Evolutionary conservation across 2,797 vertebrate species (phyloP).

Genomic region (Oreonectes daqikongensis): DNA sequence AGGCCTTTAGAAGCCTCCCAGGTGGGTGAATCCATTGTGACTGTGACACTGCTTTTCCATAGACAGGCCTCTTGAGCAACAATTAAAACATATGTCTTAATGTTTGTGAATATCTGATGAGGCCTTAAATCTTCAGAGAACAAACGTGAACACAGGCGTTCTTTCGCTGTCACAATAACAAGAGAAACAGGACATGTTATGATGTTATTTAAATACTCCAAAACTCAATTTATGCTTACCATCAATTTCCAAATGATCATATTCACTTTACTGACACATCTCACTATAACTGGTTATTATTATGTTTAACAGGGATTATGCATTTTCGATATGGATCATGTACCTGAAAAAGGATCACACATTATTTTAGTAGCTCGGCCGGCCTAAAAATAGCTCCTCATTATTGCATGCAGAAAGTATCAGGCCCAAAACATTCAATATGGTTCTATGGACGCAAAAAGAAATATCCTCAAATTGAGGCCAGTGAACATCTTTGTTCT

Average conservation of each 20-base stretch:
- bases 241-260: neutral
- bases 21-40: slow-evolving; percentile 27
- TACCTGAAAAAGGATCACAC: neutral
- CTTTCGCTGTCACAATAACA: neutral
- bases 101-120: slow-evolving; percentile 32
- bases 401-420: neutral
- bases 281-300: no score
- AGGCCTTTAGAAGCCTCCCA: neutral
- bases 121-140: neutral
- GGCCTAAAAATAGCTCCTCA: neutral
- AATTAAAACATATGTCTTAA: slow-evolving; percentile 27
- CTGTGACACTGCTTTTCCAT: slow-evolving; percentile 23
- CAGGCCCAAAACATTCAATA: neutral
- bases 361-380: neutral
- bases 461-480: neutral
- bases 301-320: neutral
- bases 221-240: no score
- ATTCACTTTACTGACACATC: neutral
- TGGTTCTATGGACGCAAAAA: neutral
- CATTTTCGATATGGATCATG: neutral
- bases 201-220: neutral
- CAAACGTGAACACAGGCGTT: neutral
- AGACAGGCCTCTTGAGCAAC: slow-evolving; percentile 23
- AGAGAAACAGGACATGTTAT: neutral
- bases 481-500: neutral